Base-by-base conservation (phyloP, 2,113 vertebrate genomes). In the Gallinago media region DNA sequence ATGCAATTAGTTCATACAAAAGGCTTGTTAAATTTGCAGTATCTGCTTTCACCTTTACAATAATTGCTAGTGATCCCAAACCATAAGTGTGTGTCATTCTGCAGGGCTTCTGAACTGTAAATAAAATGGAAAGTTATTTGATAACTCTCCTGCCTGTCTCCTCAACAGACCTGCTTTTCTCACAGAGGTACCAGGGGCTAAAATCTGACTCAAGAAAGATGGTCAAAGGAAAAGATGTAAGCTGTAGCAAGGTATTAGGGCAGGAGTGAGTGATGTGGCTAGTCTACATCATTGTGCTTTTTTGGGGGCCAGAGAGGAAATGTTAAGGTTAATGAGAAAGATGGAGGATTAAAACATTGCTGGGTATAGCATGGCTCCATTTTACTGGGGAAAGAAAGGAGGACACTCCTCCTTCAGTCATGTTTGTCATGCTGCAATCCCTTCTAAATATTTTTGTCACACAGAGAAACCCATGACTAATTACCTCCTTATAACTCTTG, bases 1-100 rank as follows among this genome's bases (percentile, higher is more conserved):
- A 99, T 98, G 98, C 98, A 99, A 99, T 99, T 99, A 99, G 98
- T 97, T 98, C 97, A 98, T 98, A 99, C 97, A 99, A 99, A 99
- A 98, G 98, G 96, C 98, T 99, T 98, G 98, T 99, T 99, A 99
- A 99, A 98, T 98, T 99, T 99, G 98, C 97, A 98, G 94, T 94
- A 96, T 97, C 95, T 98, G 92, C 92, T 97, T 98, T 97, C 97
- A 97, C 95, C 92, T 98, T 97, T 98, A 89, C 94, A 94, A 97
- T 97, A 97, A 98, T 97, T 98, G 97, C 92, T 96, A 91, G 91
- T 97, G 96, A 96, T 96, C 95, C 89, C 92, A 95, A 93, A 97
- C 92, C 85, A 66, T 90, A 97, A 93, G 58, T 88, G 81, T 89
- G 71, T 96, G 81, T 91, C 92, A 88, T 95, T 97, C 81, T 70